Conservation (phyloP, 1,140 invertebrate species). For the Pogonus chalceus region DNA sequence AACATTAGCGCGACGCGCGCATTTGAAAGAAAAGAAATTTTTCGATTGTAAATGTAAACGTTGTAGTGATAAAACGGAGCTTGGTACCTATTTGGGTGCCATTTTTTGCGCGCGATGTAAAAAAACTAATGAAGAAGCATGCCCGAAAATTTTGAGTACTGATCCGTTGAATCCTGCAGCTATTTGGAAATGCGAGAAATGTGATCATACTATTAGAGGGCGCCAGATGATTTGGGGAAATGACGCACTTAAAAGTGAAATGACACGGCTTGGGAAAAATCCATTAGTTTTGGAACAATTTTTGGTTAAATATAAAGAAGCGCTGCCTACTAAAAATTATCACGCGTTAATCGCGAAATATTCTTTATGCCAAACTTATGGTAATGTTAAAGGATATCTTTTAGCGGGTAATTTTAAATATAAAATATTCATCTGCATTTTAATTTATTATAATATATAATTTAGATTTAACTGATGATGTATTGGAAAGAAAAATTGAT, state of each 20-base stretch:
- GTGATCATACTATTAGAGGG: conserved; percentile 41
- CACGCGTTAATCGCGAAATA: conserved; percentile 56
- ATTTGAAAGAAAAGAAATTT: conserved; percentile 51
- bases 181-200: conserved; percentile 52
- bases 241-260: conserved; percentile 47
- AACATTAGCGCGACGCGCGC: conserved; percentile 48
- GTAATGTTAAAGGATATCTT: conserved; percentile 39
- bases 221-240: conserved; percentile 48
- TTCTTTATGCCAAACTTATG: conserved; percentile 53
- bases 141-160: conserved; percentile 42
- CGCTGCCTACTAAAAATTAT: conserved; percentile 52
- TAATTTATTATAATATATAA: conserved; percentile 13
- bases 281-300: conserved; percentile 49
- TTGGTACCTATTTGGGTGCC: conserved; percentile 49
- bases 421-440: background rate
- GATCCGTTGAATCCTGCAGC: conserved; percentile 48
- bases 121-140: conserved; percentile 22
- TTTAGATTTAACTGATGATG: conserved; percentile 46
- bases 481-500: conserved; percentile 48
- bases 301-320: conserved; percentile 43
- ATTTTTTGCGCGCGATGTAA: conserved; percentile 50
- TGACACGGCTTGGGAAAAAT: conserved; percentile 44
- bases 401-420: conserved; percentile 43
- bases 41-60: conserved; percentile 52
- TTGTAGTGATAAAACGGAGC: conserved; percentile 52